Evolutionary conservation across 2,888 invertebrate species (phyloP).

Genomic region (Limnephilus marmoratus): DNA sequence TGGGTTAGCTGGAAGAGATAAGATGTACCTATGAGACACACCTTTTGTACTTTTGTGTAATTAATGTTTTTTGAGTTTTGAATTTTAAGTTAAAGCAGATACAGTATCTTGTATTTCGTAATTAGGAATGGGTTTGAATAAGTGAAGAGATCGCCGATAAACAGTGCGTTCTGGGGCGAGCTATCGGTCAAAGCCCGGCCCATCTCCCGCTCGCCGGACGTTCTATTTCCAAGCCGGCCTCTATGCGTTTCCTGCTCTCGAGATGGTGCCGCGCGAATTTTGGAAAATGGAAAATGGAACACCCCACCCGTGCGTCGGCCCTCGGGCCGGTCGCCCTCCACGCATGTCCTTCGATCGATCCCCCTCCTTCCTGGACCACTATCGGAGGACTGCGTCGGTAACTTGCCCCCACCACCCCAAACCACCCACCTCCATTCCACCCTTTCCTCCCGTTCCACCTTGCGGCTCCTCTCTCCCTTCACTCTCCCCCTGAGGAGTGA

Average conservation of each 20-base stretch:
- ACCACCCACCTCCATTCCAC: constrained; percentile 11
- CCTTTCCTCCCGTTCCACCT: not conserved
- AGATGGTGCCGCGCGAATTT: constrained; percentile 31
- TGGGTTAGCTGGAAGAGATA: no score
- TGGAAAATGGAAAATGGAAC: constrained; percentile 5
- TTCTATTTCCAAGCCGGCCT: not conserved
- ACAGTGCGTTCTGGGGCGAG: not conserved
- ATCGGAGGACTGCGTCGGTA: constrained; percentile 56
- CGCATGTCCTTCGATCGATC: constrained; percentile 66
- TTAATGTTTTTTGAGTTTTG: no score
- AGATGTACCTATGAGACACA: no score
- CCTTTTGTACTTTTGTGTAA: no score
- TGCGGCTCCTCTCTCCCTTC: constrained; percentile 18
- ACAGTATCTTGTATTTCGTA: not conserved
- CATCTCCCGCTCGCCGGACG: not conserved
- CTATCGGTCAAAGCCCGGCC: not conserved
- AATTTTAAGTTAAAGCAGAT: no score
- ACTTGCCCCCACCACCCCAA: constrained; percentile 34
- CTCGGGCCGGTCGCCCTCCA: constrained; percentile 27
- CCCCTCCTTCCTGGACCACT: constrained; percentile 56
- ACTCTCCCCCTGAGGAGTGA: constrained; percentile 2
- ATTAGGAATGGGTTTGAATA: not conserved
- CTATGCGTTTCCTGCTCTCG: constrained; percentile 5
- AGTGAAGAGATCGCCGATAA: not conserved
- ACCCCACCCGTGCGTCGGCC: constrained; percentile 20